Percentiles rank a stretch among this genome's conserved stretches.
Conservation (phyloP, 2,113 vertebrate genomes). For the Tupaia chinensis region DNA sequence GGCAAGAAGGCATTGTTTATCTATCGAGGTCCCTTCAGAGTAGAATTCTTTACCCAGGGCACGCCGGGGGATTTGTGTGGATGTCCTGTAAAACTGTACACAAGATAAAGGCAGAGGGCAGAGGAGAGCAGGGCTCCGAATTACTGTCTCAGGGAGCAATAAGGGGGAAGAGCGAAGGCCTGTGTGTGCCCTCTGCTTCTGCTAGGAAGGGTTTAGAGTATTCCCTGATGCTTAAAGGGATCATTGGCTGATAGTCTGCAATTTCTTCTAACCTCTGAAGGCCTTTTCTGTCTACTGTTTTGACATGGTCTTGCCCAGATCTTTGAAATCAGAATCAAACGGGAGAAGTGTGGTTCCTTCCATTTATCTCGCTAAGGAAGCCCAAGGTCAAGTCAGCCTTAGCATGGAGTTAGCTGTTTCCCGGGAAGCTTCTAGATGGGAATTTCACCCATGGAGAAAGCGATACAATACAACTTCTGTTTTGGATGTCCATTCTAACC, state of each 20-base stretch:
- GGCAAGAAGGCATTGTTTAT: neutral
- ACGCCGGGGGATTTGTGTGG: neutral
- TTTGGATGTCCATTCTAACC: neutral
- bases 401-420: neutral
- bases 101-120: neutral
- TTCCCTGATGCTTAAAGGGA: neutral
- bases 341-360: neutral
- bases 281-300: neutral
- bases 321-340: conserved; percentile 26
- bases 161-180: rapidly evolving
- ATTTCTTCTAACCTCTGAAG: neutral
- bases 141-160: too few species aligned
- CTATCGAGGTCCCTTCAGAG: neutral
- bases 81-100: neutral
- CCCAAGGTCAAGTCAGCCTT: neutral
- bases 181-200: neutral
- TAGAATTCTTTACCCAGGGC: neutral
- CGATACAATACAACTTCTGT: neutral
- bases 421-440: neutral
- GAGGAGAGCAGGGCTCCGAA: neutral
- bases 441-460: neutral
- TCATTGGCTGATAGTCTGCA: neutral
- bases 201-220: neutral
- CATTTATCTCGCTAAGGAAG: neutral
- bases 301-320: neutral